These are phyloP conservation scores for Glandiceps talaboti DNA, from an alignment of 53 echinoderm and acorn worm genomes.

Conservation along the genomic window DNA sequence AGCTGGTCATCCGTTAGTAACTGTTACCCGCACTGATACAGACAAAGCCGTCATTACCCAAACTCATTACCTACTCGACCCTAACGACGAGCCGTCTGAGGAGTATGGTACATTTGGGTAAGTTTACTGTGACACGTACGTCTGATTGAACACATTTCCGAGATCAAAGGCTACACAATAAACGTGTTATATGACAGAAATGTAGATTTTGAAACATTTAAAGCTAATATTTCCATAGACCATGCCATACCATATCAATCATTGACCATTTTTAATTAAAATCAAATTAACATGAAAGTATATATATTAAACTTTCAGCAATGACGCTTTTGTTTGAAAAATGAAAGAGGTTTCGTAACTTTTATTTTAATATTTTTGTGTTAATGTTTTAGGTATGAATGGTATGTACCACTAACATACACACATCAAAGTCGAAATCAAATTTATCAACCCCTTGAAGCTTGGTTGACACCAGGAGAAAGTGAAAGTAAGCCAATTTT, in stretches of 20 bases:
- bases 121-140: too few relatives aligned
- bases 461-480: not conserved
- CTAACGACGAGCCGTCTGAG: conserved; percentile 24
- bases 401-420: conserved; percentile 61
- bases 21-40: conserved; percentile 12
- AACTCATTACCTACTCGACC: not conserved
- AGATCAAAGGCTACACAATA: too few relatives aligned
- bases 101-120: conserved; percentile 70
- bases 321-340: too few relatives aligned
- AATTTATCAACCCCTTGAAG: not conserved
- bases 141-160: too few relatives aligned
- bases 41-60: not conserved
- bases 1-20: conserved; percentile 92
- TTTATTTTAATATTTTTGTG: too few relatives aligned
- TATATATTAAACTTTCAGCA: too few relatives aligned
- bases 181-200: too few relatives aligned
- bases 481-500: not conserved
- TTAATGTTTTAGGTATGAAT: conserved; percentile 41
- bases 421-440: not conserved
- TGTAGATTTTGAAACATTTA: too few relatives aligned
- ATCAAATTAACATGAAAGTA: too few relatives aligned
- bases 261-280: too few relatives aligned
- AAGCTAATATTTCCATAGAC: not conserved
- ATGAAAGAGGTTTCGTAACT: too few relatives aligned
- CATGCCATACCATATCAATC: too few relatives aligned